These are phyloP conservation scores for Drosophila hydei DNA, from an alignment of 1,140 invertebrate genomes.

Conservation along the genomic window DNA sequence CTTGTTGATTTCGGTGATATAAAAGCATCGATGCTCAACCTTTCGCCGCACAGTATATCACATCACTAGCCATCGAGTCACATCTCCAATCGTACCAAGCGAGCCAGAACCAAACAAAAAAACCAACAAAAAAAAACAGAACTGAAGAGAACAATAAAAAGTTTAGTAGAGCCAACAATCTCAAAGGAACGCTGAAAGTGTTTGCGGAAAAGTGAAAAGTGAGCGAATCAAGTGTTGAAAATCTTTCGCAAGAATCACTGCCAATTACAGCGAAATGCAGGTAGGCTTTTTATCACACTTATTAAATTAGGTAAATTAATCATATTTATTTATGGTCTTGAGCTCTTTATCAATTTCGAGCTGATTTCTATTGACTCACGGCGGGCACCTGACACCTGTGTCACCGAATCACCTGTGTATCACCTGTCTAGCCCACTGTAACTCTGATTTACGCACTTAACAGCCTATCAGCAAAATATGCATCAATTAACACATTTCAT, in stretches of 20 bases:
- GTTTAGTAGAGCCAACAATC: background rate
- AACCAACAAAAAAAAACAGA: constrained; percentile 1
- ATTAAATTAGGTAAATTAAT: background rate
- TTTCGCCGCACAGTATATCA: constrained; percentile 73
- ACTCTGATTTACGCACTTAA: constrained; percentile 3
- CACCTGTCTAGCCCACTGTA: background rate
- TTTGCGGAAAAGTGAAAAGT: constrained; percentile 10
- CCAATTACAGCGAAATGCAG: background rate
- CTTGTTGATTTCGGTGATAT: constrained; percentile 77
- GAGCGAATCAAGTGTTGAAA: background rate
- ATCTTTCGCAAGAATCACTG: background rate
- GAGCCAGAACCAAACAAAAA: constrained; percentile 14
- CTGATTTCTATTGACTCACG: constrained; percentile 10
- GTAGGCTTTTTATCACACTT: background rate
- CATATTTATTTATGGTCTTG: background rate
- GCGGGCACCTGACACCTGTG: constrained; percentile 44
- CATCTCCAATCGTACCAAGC: constrained; percentile 57
- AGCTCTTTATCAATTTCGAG: background rate
- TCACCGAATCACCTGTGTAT: background rate
- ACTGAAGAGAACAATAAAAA: background rate
- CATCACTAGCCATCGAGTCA: constrained; percentile 59
- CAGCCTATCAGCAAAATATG: constrained; percentile 6
- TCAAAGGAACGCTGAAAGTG: background rate
- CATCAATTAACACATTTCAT: constrained; percentile 1
- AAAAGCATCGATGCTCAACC: constrained; percentile 75